A percentile compares a stretch with the other conserved stretches of the same genome.
These are phyloP conservation scores for Tinea pellionella DNA, from an alignment of 2,888 invertebrate species.

Conservation along the genomic window DNA sequence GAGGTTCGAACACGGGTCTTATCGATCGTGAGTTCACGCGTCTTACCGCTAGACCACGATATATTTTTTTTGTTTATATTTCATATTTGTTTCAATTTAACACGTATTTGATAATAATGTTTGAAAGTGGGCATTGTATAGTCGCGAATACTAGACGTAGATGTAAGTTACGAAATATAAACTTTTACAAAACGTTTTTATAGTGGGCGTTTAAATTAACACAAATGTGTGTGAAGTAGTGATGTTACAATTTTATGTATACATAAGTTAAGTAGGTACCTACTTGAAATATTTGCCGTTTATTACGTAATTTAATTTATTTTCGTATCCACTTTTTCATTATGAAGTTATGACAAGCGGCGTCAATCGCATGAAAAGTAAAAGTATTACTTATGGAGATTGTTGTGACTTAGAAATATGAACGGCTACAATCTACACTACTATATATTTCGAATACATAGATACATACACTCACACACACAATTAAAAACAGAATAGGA, in stretches of 20 bases:
- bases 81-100: too few relatives aligned
- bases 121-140: too few relatives aligned
- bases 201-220: background rate
- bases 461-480: too few relatives aligned
- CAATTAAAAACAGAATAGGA: too few relatives aligned
- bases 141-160: too few relatives aligned
- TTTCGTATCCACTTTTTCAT: background rate
- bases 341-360: background rate
- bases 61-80: too few relatives aligned
- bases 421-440: background rate
- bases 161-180: background rate
- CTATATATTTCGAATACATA: too few relatives aligned
- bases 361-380: background rate
- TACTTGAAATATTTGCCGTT: background rate
- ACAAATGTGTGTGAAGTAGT: background rate
- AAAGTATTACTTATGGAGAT: background rate
- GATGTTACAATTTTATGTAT: background rate
- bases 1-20: too few relatives aligned
- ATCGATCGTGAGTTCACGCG: too few relatives aligned
- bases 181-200: background rate
- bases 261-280: background rate
- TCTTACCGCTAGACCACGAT: too few relatives aligned
- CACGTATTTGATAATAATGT: too few relatives aligned
- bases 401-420: constrained; percentile 1
- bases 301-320: background rate